A percentile compares a stretch with the other conserved stretches of the same genome.
Conservation (phyloP, 2,113 vertebrate genomes). For the Tragelaphus buxtoni region DNA sequence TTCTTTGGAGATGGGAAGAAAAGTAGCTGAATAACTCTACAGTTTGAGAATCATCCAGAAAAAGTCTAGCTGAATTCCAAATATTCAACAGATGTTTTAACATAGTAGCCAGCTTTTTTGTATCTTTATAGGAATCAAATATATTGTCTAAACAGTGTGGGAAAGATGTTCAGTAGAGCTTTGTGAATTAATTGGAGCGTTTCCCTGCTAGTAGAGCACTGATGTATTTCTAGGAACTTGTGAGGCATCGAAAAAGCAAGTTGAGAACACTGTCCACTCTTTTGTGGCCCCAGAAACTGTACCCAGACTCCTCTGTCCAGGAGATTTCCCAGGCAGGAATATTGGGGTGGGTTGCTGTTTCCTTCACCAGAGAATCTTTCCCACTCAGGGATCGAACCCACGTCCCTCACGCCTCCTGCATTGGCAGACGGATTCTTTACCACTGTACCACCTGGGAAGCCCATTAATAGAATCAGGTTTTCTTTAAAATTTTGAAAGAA, state of each 20-base stretch:
- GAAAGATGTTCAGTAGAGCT: slow-evolving; percentile 45
- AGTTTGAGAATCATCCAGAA: slow-evolving; percentile 52
- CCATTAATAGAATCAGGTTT: background rate
- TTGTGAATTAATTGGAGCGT: background rate
- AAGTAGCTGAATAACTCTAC: background rate
- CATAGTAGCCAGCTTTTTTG: background rate
- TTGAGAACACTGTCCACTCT: background rate
- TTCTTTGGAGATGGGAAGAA: slow-evolving; percentile 29
- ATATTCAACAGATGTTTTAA: background rate
- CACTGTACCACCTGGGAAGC: background rate
- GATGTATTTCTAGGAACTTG: background rate
- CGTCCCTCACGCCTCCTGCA: fast-evolving
- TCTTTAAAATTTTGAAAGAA: background rate
- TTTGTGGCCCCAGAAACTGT: background rate
- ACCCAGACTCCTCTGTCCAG: background rate
- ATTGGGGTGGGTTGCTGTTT: background rate
- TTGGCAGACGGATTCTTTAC: background rate
- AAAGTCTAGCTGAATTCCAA: slow-evolving; percentile 23
- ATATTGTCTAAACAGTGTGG: background rate
- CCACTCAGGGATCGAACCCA: background rate
- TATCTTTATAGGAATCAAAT: slow-evolving; percentile 1
- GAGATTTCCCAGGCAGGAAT: background rate
- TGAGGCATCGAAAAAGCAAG: slow-evolving; percentile 31
- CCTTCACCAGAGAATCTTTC: background rate
- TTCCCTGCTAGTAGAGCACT: background rate